A percentile compares a stretch with the other conserved stretches of the same genome.
Conservation (phyloP, 2,888 invertebrate species). For the Altica lythri region DNA sequence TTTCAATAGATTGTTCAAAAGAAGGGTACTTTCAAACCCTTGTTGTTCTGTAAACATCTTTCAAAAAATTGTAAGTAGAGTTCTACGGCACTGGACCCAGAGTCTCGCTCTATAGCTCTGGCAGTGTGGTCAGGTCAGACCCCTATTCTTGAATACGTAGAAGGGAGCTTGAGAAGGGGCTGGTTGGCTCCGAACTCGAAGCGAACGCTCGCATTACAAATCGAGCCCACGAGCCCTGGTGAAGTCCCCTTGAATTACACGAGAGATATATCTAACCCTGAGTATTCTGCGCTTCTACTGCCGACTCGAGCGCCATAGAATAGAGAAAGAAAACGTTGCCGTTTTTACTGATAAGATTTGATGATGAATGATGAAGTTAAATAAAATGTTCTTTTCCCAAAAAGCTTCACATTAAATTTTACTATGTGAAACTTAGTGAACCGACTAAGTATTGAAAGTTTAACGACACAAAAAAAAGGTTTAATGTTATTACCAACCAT, state of each 20-base stretch:
- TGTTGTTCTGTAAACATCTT: background rate
- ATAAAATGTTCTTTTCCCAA: too few species aligned
- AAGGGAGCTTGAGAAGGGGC: constrained; percentile 17
- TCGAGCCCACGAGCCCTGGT: constrained; percentile 17
- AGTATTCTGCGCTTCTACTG: background rate
- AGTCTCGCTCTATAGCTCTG: constrained; percentile 6
- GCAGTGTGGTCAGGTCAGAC: background rate
- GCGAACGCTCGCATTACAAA: constrained; percentile 25
- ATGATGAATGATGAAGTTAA: too few species aligned
- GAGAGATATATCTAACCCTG: background rate
- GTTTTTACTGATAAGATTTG: too few species aligned
- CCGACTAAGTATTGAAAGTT: too few species aligned
- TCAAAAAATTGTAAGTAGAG: background rate
- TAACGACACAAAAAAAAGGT: too few species aligned
- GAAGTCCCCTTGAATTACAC: constrained; percentile 24
- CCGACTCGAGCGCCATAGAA: background rate
- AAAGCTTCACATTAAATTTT: too few species aligned
- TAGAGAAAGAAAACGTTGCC: background rate
- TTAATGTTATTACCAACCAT: too few species aligned
- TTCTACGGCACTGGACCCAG: constrained; percentile 5
- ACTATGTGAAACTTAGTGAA: too few species aligned
- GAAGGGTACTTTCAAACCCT: too few species aligned
- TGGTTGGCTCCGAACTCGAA: constrained; percentile 6
- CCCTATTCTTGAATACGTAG: constrained; percentile 12
- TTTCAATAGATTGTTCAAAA: too few species aligned